phyloP scores from a whole-genome alignment of 2,888 invertebrate species.

The Malthinus flaveolus region DNA sequence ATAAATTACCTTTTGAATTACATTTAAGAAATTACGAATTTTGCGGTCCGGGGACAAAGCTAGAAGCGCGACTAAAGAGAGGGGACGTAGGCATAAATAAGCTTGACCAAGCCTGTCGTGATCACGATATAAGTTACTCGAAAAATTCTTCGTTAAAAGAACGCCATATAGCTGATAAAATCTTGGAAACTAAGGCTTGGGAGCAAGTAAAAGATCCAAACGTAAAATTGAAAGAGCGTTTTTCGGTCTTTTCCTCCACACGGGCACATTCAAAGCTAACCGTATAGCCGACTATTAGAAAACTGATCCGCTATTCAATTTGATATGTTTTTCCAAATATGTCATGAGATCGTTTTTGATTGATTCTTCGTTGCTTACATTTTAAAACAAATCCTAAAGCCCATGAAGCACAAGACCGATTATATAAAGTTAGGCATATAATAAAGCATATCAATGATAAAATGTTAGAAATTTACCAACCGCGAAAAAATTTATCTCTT shows the following conservation, averaged over 20 bases:
- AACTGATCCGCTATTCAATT: no score
- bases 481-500: constrained; percentile 30
- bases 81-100: constrained; percentile 45
- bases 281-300: no score
- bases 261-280: no score
- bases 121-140: constrained; percentile 45
- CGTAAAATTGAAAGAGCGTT: constrained; percentile 41
- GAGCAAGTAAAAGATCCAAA: constrained; percentile 40
- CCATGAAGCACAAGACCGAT: no score
- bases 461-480: constrained; percentile 23
- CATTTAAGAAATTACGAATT: neutral
- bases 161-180: constrained; percentile 45
- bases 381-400: no score
- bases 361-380: no score
- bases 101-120: constrained; percentile 42
- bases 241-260: no score
- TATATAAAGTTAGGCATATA: neutral
- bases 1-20: no score
- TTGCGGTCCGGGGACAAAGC: constrained; percentile 38
- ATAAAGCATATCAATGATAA: constrained; percentile 14
- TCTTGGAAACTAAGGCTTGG: constrained; percentile 42
- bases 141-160: constrained; percentile 26
- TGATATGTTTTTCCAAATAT: no score
- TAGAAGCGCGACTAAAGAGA: constrained; percentile 38
- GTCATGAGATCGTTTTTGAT: no score